Evolutionary conservation across 2,113 vertebrate species (phyloP).

Genomic region (Chaetura pelagica): DNA sequence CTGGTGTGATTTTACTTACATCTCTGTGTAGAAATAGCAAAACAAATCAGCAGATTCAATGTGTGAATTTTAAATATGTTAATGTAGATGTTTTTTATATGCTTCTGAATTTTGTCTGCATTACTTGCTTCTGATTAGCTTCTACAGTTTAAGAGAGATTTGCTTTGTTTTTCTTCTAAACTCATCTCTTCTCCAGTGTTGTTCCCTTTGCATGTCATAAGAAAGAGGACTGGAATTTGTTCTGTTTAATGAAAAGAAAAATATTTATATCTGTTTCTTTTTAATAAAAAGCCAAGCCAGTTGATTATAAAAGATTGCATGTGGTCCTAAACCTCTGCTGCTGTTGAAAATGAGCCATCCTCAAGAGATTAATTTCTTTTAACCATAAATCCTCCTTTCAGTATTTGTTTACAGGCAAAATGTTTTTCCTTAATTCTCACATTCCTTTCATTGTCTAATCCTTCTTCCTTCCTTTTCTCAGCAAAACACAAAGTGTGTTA

Average conservation of each 20-base stretch:
- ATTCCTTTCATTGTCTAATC: constrained; percentile 59
- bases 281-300: constrained; percentile 46
- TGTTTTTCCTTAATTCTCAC: constrained; percentile 55
- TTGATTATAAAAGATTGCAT: constrained; percentile 50
- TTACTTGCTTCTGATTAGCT: neutral
- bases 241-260: constrained; percentile 68
- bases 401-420: constrained; percentile 52
- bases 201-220: constrained; percentile 2
- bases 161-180: neutral
- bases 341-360: constrained; percentile 54
- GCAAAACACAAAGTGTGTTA: constrained; percentile 20
- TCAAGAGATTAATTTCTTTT: constrained; percentile 51
- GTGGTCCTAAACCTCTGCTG: constrained; percentile 6
- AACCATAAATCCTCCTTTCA: constrained; percentile 44
- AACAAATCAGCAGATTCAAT: neutral
- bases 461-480: constrained; percentile 38
- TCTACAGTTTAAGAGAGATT: neutral
- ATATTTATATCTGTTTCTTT: constrained; percentile 66
- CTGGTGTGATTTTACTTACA: neutral
- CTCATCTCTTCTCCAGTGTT: neutral
- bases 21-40: neutral
- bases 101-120: neutral
- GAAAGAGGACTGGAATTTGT: constrained; percentile 41
- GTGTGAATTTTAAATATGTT: neutral
- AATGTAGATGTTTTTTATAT: neutral